These are phyloP conservation scores for Paracanthobrama guichenoti DNA, from an alignment of 2,113 vertebrate species.

Conservation along the genomic window DNA sequence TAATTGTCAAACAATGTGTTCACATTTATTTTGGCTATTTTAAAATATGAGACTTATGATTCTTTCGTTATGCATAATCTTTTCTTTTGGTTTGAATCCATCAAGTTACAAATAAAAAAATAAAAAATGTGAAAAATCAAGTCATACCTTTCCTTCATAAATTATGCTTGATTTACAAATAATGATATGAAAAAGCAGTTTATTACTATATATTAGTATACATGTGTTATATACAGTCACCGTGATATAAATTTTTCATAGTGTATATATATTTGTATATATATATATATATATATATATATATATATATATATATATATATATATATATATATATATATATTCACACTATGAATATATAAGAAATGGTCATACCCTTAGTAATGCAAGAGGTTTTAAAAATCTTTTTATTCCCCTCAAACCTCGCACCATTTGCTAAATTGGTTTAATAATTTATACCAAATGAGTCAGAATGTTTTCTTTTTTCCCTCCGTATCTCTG, in stretches of 20 bases:
- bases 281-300: not conserved
- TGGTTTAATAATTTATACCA: constrained; percentile 19
- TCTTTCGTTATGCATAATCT: no score
- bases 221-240: not conserved
- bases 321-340: not conserved
- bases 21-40: no score
- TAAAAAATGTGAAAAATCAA: not conserved
- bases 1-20: not conserved
- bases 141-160: not conserved
- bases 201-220: not conserved
- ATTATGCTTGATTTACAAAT: not conserved
- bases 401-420: constrained; percentile 9
- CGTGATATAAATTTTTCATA: not conserved
- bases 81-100: no score
- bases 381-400: not conserved
- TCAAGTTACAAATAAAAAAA: not conserved
- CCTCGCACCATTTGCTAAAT: not conserved
- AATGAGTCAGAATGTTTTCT: not conserved
- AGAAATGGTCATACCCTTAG: not conserved
- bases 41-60: no score
- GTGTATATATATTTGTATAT: no score
- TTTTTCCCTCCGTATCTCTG: not conserved
- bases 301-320: not conserved
- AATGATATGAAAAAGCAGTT: not conserved
- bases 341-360: not conserved